Base-by-base conservation (phyloP, 2,888 invertebrate species). In the Prostheceraeus crozeri region DNA sequence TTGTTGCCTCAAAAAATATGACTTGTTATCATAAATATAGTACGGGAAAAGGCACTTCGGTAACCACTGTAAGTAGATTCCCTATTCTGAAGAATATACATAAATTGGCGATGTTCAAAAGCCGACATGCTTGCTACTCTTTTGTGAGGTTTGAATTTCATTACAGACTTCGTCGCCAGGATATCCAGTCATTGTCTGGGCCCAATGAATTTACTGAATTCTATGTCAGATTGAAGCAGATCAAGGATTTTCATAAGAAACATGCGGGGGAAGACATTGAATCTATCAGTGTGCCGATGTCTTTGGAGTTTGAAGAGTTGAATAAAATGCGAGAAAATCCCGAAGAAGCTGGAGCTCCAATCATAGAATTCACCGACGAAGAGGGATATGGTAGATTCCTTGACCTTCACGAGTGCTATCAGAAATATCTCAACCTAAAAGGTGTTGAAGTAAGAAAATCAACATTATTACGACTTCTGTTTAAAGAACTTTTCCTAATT, bases 131-230 rank as follows among this genome's bases (percentile, higher is more conserved):
- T n/a, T n/a, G n/a, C n/a, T n/a, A n/a, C n/a, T n/a, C n/a, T n/a
- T n/a, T n/a, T n/a, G n/a, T n/a, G n/a, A n/a, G n/a, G n/a, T n/a
- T n/a, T n/a, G n/a, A n/a, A n/a, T n/a, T 10, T 60, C 14, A 35
- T 64, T 65, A 31, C 61, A 75, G 89, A 0, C 82, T 88, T 66
- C 81, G 94, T 14, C 93, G 91, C 77, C 88, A 90, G 70, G 94
- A 96, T 81, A 89, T 94, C 63, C 83, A 86, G 36, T 85, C 91
- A 0, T 79, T 98, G 21, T 90, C 93, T 0, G 98, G 96, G 0
- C 94, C 96, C 1, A 98, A 98, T 80, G 98, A 98, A 74, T 96
- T 98, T 76, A 86, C 86, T 64, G 98, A 98, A 75, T 99, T 98
- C 77, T 96, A 98, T 76, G 83, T 84, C 1, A 82, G 96, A 33